These are phyloP conservation scores for Zoanthus gigantus DNA, from an alignment of 92 coral and sea anemone genomes.

Conservation along the genomic window DNA sequence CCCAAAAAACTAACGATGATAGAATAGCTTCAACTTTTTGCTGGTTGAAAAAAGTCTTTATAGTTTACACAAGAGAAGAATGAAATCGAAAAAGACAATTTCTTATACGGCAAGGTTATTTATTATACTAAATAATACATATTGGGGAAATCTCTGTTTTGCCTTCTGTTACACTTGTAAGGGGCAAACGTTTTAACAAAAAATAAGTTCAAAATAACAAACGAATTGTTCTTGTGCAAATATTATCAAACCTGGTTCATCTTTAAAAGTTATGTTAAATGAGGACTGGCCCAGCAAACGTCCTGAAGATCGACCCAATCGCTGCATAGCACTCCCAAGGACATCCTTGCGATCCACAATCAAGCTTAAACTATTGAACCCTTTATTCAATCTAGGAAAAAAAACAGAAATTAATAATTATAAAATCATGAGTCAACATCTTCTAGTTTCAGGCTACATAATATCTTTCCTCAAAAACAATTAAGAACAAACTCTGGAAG, in stretches of 20 bases:
- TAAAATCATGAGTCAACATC: not conserved
- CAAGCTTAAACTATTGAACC: conserved; percentile 8
- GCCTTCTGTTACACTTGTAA: too few relatives aligned
- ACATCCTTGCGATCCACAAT: conserved; percentile 74
- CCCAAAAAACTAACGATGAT: too few relatives aligned
- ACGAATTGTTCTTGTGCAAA: not conserved
- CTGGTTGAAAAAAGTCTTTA: too few relatives aligned
- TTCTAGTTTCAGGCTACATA: not conserved
- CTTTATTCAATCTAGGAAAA: conserved; percentile 14
- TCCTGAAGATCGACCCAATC: conserved; percentile 65
- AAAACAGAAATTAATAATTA: not conserved
- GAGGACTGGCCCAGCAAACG: conserved; percentile 55
- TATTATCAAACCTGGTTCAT: conserved; percentile 81
- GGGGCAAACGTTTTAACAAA: too few relatives aligned
- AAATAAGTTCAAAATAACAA: not conserved
- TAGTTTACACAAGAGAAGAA: too few relatives aligned
- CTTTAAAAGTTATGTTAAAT: conserved; percentile 70
- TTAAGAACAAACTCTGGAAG: too few relatives aligned
- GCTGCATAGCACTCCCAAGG: conserved; percentile 82
- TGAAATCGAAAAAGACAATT: too few relatives aligned
- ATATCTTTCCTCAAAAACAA: too few relatives aligned
- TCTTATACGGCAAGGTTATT: not conserved
- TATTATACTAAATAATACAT: too few relatives aligned
- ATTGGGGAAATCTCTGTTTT: too few relatives aligned
- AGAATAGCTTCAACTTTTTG: too few relatives aligned